Conservation (phyloP, 2,113 vertebrate genomes). For the Etheostoma cragini region DNA sequence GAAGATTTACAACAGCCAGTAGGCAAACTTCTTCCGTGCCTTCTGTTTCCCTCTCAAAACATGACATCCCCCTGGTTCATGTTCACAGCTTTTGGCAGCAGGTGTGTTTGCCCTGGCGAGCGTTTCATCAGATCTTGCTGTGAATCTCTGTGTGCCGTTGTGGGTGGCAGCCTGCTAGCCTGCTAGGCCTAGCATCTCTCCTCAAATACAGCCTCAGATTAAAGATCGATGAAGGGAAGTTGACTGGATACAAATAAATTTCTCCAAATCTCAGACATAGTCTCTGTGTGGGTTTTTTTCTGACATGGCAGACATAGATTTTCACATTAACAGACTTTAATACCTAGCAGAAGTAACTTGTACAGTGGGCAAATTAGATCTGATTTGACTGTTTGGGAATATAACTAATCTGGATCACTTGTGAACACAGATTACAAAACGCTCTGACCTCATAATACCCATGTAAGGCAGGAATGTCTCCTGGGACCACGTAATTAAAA, state of each 20-base stretch:
- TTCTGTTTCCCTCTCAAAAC: slow-evolving; percentile 54
- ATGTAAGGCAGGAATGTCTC: slow-evolving; percentile 14
- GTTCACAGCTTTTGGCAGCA: slow-evolving; percentile 55
- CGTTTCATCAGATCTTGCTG: slow-evolving; percentile 31
- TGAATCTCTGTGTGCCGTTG: slow-evolving; percentile 21
- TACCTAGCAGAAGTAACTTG: not conserved
- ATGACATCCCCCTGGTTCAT: slow-evolving; percentile 28
- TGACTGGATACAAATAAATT: not conserved
- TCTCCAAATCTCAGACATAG: not conserved
- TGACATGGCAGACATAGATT: slow-evolving; percentile 1
- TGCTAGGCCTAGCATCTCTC: not conserved
- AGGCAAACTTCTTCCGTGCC: slow-evolving; percentile 28
- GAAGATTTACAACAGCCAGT: slow-evolving; percentile 54
- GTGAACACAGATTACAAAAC: not conserved
- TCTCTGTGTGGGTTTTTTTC: slow-evolving; percentile 1
- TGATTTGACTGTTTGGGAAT: slow-evolving; percentile 19
- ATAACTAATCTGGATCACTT: slow-evolving; percentile 28
- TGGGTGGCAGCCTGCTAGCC: slow-evolving; percentile 41
- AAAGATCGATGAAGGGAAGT: slow-evolving; percentile 9
- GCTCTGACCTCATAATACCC: slow-evolving; percentile 4
- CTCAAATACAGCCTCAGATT: slow-evolving; percentile 14
- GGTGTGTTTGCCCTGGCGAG: slow-evolving; percentile 32
- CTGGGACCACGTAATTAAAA: slow-evolving; percentile 36
- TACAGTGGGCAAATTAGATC: not conserved
- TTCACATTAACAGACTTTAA: not conserved